Conservation (phyloP, 2,797 vertebrate species). For the Margarornis squamiger region DNA sequence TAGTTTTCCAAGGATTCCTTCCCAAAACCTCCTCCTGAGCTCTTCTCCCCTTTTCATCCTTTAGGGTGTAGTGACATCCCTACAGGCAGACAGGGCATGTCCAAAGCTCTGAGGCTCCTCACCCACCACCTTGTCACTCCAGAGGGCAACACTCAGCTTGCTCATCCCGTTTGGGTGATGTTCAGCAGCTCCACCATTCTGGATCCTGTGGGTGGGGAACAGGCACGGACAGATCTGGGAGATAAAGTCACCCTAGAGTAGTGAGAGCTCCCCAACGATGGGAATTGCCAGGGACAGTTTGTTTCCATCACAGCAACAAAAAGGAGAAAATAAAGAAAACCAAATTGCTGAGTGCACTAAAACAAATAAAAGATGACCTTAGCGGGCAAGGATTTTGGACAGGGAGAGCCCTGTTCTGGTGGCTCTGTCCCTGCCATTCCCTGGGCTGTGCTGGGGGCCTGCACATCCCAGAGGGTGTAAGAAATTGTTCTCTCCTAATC, state of each 20-base stretch:
- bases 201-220: not conserved
- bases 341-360: not conserved
- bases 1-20: not conserved
- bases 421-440: not conserved
- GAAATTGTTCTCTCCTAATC: not conserved
- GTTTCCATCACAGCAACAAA: not conserved
- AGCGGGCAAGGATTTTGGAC: not conserved
- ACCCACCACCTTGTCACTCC: accelerated
- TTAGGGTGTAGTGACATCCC: not conserved
- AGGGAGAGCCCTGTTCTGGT: not conserved
- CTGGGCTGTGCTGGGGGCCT: not conserved
- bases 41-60: not conserved
- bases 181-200: not conserved
- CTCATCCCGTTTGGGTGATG: not conserved
- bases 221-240: not conserved
- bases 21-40: not conserved
- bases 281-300: not conserved
- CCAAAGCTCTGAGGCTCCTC: not conserved
- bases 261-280: accelerated
- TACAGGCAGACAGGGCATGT: accelerated
- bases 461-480: not conserved
- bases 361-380: not conserved
- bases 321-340: not conserved
- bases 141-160: accelerated
- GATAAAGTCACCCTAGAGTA: not conserved